Conservation (phyloP, 2,888 invertebrate species). For the Portevinia maculata region DNA sequence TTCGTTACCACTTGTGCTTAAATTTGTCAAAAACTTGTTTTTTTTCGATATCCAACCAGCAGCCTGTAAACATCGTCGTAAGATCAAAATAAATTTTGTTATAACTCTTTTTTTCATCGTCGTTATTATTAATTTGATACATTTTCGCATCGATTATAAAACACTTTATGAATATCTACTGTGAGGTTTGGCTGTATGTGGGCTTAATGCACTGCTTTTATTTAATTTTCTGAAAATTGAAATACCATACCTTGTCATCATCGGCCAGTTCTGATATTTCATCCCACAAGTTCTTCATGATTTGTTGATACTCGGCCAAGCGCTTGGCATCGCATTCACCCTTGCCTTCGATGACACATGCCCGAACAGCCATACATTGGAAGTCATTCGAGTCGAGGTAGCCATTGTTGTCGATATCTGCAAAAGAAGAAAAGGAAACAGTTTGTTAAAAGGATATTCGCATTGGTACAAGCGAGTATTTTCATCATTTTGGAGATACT, state of each 20-base stretch:
- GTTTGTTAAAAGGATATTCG: constrained; percentile 12
- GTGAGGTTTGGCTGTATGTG: constrained; percentile 1
- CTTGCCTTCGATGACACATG: constrained; percentile 92
- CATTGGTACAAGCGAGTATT: not conserved
- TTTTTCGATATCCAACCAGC: no score
- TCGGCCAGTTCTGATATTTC: constrained; percentile 93
- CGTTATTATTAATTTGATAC: no score
- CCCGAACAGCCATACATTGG: constrained; percentile 91
- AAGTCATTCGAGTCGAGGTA: constrained; percentile 92
- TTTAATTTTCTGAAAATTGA: not conserved
- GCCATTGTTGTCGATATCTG: constrained; percentile 94
- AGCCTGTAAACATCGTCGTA: no score
- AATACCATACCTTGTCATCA: constrained; percentile 88
- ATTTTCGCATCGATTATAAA: no score
- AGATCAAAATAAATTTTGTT: no score
- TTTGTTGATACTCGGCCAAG: constrained; percentile 90
- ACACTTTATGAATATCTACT: no score
- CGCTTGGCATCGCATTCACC: constrained; percentile 89
- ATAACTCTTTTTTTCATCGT: no score
- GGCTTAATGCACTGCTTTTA: not conserved
- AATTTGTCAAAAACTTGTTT: no score
- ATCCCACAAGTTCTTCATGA: constrained; percentile 93
- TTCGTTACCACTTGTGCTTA: no score
- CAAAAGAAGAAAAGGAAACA: constrained; percentile 74
- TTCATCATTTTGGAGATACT: not conserved